A percentile compares a stretch with the other conserved stretches of the same genome.
These are phyloP conservation scores for Gracilinanus agilis DNA, from an alignment of 2,113 vertebrate species.

Conservation along the genomic window DNA sequence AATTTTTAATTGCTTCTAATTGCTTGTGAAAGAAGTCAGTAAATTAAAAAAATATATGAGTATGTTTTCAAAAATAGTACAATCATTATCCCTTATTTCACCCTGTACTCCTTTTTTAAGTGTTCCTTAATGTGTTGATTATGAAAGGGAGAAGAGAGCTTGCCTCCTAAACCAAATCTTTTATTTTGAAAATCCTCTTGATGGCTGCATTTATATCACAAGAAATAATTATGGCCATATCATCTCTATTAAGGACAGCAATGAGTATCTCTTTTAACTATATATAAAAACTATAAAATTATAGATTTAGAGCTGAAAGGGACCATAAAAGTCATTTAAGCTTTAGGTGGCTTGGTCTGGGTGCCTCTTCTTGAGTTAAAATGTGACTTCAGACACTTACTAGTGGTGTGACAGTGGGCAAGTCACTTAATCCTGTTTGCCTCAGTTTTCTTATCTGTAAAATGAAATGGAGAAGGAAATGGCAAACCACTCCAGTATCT, in stretches of 20 bases:
- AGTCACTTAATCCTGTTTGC: no score
- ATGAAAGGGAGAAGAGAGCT: not conserved
- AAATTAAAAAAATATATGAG: slow-evolving; percentile 63
- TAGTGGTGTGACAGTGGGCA: no score
- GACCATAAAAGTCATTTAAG: not conserved
- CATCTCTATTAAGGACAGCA: not conserved
- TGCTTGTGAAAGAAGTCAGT: slow-evolving; percentile 69
- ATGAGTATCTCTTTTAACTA: not conserved
- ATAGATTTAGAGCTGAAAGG: not conserved
- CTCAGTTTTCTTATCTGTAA: no score
- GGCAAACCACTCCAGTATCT: no score
- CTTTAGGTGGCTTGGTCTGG: not conserved
- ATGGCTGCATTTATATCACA: slow-evolving; percentile 8
- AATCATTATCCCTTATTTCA: slow-evolving; percentile 64
- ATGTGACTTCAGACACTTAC: no score
- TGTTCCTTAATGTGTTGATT: not conserved
- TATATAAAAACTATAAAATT: not conserved
- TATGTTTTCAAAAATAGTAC: slow-evolving; percentile 57
- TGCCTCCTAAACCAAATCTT: slow-evolving; percentile 23
- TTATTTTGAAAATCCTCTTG: slow-evolving; percentile 36
- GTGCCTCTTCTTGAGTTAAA: no score
- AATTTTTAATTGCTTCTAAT: slow-evolving; percentile 69
- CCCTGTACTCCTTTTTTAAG: slow-evolving; percentile 14
- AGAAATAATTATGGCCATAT: slow-evolving; percentile 15
- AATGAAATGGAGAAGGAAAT: no score